These are phyloP conservation scores for Pseudonaja textilis DNA, from an alignment of 2,113 vertebrate species.

Conservation along the genomic window DNA sequence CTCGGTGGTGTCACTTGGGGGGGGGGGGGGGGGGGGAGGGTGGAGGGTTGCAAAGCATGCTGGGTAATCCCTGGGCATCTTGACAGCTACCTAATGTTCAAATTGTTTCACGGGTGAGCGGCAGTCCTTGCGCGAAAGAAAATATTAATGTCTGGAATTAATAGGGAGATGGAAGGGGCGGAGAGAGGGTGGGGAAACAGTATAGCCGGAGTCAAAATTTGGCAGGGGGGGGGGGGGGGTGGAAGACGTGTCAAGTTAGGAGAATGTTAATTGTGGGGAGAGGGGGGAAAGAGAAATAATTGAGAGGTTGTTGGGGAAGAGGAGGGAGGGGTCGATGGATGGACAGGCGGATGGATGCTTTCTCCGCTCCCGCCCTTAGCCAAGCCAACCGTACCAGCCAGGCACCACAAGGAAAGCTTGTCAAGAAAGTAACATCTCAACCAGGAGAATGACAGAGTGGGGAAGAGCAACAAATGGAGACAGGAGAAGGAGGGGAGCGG, in stretches of 20 bases:
- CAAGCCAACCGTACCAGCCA: slow-evolving; percentile 25
- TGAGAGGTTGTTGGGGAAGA: slow-evolving; percentile 40
- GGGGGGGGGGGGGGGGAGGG: slow-evolving; percentile 25
- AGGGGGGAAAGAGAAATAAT: slow-evolving; percentile 66
- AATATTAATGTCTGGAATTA: slow-evolving; percentile 88
- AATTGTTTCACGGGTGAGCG: slow-evolving; percentile 83
- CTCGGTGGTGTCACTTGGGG: slow-evolving; percentile 84
- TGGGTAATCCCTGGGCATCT: slow-evolving; percentile 93
- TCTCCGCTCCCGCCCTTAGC: slow-evolving; percentile 8
- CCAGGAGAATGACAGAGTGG: slow-evolving; percentile 59
- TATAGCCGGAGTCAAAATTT: slow-evolving; percentile 69
- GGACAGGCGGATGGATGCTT: neutral
- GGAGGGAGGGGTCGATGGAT: neutral
- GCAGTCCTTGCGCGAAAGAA: slow-evolving; percentile 79
- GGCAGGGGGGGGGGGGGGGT: too few relatives aligned
- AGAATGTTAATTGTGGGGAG: slow-evolving; percentile 78
- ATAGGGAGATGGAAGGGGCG: slow-evolving; percentile 52
- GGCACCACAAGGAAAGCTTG: slow-evolving; percentile 61
- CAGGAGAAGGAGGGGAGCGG: slow-evolving; percentile 3
- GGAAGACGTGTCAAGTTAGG: slow-evolving; percentile 79
- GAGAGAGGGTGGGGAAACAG: slow-evolving; percentile 52
- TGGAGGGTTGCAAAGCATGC: slow-evolving; percentile 72
- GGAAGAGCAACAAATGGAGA: slow-evolving; percentile 12
- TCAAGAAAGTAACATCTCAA: slow-evolving; percentile 83
- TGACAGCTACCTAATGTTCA: slow-evolving; percentile 97